Conservation (phyloP, 2,113 vertebrate species). For the Loxodonta africana region DNA sequence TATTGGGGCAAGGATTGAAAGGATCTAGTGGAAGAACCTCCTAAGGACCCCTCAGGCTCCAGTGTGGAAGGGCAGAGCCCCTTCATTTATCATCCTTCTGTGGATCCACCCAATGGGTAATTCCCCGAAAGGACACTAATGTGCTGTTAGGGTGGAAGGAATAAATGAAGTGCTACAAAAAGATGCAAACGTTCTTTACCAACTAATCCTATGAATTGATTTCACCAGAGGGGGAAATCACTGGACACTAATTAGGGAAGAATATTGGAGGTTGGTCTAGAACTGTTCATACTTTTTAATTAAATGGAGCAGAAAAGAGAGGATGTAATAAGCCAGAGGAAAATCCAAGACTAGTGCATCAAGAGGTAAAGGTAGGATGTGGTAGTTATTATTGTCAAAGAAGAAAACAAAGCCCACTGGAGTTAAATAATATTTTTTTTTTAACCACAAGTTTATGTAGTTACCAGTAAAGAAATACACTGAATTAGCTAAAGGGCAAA, state of each 20-base stretch:
- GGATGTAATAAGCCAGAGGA: neutral
- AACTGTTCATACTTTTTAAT: neutral
- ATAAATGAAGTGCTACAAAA: neutral
- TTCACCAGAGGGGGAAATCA: neutral
- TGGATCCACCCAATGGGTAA: neutral
- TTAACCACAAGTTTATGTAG: neutral
- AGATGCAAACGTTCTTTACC: neutral
- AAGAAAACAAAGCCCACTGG: neutral
- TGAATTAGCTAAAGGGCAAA: neutral
- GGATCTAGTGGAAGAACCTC: too few species aligned
- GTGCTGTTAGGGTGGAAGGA: neutral
- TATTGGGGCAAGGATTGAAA: neutral
- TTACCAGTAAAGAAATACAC: neutral
- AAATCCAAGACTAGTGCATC: neutral
- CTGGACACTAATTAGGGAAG: neutral
- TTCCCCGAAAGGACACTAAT: neutral
- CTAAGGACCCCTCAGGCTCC: neutral
- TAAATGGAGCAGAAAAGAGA: neutral
- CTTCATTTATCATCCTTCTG: neutral
- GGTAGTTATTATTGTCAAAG: neutral
- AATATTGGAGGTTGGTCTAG: neutral
- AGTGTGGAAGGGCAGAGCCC: neutral
- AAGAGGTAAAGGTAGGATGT: neutral
- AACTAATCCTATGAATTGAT: neutral
- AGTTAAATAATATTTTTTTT: neutral